Evolutionary conservation across 1,140 invertebrate species (phyloP), one percentile per base, ranked within the genome.

Genomic region (Papilio polytes): DNA sequence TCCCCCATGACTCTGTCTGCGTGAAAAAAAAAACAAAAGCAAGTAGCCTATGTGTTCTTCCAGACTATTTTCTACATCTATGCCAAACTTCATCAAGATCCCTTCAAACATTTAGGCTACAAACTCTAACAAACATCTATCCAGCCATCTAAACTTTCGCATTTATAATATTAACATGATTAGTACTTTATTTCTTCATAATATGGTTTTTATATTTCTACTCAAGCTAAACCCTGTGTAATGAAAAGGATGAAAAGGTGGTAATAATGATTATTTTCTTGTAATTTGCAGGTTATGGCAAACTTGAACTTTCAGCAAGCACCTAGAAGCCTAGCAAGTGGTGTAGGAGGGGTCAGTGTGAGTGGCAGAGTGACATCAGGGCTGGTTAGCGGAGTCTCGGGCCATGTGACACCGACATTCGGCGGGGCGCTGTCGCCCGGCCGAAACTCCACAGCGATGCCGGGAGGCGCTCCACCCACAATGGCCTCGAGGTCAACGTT

Each of bases 301-400:
- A 97, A 97, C 96, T 96, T 97, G 96, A 97, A 97, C 96, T 97
- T 97, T 95, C 97, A 97, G 95, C 97, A 97, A 95, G 97, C 97
- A 86, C 96, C 97, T 95, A 96, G 97, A 96, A 97, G 96, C 96
- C 96, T 97, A 95, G 96, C 96, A 92, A 97, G 96, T 91, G 95
- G 96, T 85, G 95, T 97, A 88, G 96, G 96, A 59, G 90, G 90
- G 9, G 85, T 83, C 10, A 36, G 77, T 12, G 77, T 78, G 77
- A 41, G 77, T 85, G 95, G 96, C 78, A 95, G 96, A 82, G 95
- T 95, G 80, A 92, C 94, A 79, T 94, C 91, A 92, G 95, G 89
- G 92, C 95, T 95, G 92, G 97, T 94, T 91, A 96, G 89, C 93
- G 96, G 95, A 93, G 96, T 92, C 94, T 96, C 94, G 85, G 96